Conservation (phyloP, 2,888 invertebrate genomes). For the Ganaspis brasiliensis region DNA sequence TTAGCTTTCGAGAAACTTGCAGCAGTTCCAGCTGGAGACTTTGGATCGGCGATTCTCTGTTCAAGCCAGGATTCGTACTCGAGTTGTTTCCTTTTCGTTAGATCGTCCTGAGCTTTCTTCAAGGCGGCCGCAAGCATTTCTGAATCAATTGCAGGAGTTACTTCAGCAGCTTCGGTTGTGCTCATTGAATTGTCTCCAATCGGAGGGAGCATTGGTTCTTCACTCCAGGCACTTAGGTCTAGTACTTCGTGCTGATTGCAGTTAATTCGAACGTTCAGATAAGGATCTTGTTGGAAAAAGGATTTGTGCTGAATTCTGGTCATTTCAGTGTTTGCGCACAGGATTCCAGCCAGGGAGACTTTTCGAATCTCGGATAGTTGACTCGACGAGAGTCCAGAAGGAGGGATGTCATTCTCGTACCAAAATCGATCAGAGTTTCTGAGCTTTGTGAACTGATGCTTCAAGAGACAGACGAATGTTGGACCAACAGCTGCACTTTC, state of each 20-base stretch:
- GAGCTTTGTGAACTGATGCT: slow-evolving; percentile 90
- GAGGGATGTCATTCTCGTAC: slow-evolving; percentile 97
- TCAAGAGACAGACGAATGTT: slow-evolving; percentile 93
- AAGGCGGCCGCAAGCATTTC: slow-evolving; percentile 89
- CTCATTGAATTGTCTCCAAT: slow-evolving; percentile 74
- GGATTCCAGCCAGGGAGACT: slow-evolving; percentile 88
- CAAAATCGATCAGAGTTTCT: slow-evolving; percentile 95
- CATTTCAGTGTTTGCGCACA: slow-evolving; percentile 89
- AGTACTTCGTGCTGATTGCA: slow-evolving; percentile 88
- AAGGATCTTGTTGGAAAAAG: slow-evolving; percentile 92
- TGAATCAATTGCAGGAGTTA: slow-evolving; percentile 85
- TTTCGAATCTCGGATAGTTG: slow-evolving; percentile 92
- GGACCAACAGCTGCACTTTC: slow-evolving; percentile 93
- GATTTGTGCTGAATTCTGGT: slow-evolving; percentile 91
- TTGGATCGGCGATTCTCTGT: slow-evolving; percentile 86
- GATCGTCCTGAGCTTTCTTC: slow-evolving; percentile 89
- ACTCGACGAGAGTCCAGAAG: slow-evolving; percentile 89
- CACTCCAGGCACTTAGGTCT: slow-evolving; percentile 88
- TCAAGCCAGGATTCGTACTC: slow-evolving; percentile 91
- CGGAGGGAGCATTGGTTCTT: slow-evolving; percentile 77
- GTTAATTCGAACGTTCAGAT: slow-evolving; percentile 87
- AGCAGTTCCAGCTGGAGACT: slow-evolving; percentile 92
- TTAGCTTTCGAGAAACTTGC: slow-evolving; percentile 96
- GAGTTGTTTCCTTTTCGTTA: slow-evolving; percentile 88
- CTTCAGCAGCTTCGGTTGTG: slow-evolving; percentile 51